These are phyloP conservation scores for Microcebus murinus DNA, from an alignment of 2,113 vertebrate genomes.

Conservation along the genomic window DNA sequence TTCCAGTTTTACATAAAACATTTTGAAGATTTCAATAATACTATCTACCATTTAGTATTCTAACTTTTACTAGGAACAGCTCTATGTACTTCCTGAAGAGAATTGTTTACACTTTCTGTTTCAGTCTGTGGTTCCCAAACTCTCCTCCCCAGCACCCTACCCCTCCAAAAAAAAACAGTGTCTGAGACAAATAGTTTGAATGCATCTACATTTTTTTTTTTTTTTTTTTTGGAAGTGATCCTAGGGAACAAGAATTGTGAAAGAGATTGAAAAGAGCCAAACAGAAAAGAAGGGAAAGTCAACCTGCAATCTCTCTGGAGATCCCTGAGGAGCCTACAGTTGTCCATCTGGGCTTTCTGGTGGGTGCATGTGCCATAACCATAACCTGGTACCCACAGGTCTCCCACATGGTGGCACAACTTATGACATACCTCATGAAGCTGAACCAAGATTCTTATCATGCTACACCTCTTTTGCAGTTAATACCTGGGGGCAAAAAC, in stretches of 20 bases:
- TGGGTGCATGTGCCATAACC: not conserved
- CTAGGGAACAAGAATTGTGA: not conserved
- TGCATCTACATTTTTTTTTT: not conserved
- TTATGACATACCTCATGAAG: not conserved
- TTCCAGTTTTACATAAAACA: slow-evolving; percentile 11
- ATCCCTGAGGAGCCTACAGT: not conserved
- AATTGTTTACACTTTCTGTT: not conserved
- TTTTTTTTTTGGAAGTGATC: not conserved
- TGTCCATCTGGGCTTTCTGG: not conserved
- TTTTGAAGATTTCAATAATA: not conserved
- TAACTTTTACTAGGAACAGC: not conserved
- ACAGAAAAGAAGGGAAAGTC: not conserved
- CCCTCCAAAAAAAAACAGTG: not conserved
- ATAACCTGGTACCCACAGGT: not conserved
- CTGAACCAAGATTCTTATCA: not conserved
- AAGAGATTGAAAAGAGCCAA: not conserved
- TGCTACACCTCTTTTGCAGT: not conserved
- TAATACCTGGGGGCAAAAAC: not conserved
- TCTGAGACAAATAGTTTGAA: not conserved
- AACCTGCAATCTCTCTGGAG: not conserved
- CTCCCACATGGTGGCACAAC: not conserved
- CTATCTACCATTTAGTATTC: not conserved
- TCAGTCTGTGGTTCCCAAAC: not conserved
- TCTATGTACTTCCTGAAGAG: not conserved
- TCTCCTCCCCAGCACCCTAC: not conserved